Evolutionary conservation across 2,888 invertebrate genomes (phyloP).

Genomic region (Rutpela maculata): DNA sequence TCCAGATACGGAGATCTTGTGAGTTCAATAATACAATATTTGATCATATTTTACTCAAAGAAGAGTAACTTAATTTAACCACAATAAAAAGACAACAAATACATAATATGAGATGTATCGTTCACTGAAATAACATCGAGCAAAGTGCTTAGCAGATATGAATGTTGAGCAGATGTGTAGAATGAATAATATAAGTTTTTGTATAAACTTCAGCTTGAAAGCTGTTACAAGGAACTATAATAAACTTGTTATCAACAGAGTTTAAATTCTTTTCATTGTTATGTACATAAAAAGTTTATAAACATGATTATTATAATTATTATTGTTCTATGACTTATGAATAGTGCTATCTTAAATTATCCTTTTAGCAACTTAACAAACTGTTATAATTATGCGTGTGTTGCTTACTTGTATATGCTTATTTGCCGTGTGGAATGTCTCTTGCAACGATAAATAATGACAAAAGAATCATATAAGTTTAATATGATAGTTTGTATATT

Average conservation of each 20-base stretch:
- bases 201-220: constrained; percentile 12
- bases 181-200: constrained; percentile 31
- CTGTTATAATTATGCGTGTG: constrained; percentile 9
- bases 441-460: too few relatives aligned
- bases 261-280: constrained; percentile 27
- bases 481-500: too few relatives aligned
- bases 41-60: too few relatives aligned
- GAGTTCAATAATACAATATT: too few relatives aligned
- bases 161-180: constrained; percentile 28
- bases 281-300: constrained; percentile 23
- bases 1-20: too few relatives aligned
- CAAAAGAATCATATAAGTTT: too few relatives aligned
- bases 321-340: constrained; percentile 22
- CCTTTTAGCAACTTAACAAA: constrained; percentile 25
- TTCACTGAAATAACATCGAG: neutral
- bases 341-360: constrained; percentile 5
- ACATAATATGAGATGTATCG: too few relatives aligned
- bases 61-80: too few relatives aligned
- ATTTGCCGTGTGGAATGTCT: neutral
- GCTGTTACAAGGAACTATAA: constrained; percentile 26
- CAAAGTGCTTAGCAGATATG: constrained; percentile 26
- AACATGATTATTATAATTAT: constrained; percentile 28
- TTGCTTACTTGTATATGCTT: neutral
- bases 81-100: too few relatives aligned
- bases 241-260: constrained; percentile 31